Conservation (phyloP, 2,113 vertebrate genomes). For the Notarius lentiginosus region DNA sequence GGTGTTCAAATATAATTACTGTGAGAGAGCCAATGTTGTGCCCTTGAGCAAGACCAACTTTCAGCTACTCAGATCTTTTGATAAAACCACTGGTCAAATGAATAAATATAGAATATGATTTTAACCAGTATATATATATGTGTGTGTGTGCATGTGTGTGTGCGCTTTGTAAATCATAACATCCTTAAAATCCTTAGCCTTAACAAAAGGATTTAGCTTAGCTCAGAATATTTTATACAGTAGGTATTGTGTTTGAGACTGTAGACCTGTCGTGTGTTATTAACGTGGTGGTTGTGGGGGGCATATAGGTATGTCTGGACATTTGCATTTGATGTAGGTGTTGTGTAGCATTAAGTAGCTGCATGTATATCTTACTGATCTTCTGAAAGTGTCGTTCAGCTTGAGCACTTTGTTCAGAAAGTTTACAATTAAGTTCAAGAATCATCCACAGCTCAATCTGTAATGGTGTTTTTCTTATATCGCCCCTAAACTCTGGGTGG, state of each 20-base stretch:
- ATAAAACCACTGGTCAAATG: neutral
- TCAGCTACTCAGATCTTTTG: neutral
- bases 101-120: neutral
- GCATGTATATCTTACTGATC: neutral
- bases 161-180: too few relatives aligned
- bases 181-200: too few relatives aligned
- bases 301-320: neutral
- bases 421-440: neutral
- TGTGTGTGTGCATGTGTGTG: too few relatives aligned
- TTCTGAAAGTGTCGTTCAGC: neutral
- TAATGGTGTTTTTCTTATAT: neutral
- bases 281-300: neutral
- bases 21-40: neutral
- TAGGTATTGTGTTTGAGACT: neutral
- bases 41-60: neutral
- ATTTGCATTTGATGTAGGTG: neutral
- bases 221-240: neutral
- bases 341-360: neutral
- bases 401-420: neutral
- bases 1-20: neutral
- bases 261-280: neutral
- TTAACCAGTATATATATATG: neutral
- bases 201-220: neutral
- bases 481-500: neutral
- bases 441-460: neutral